Conservation (phyloP, 23 tunicate species). For the Trididemnum clinides region DNA sequence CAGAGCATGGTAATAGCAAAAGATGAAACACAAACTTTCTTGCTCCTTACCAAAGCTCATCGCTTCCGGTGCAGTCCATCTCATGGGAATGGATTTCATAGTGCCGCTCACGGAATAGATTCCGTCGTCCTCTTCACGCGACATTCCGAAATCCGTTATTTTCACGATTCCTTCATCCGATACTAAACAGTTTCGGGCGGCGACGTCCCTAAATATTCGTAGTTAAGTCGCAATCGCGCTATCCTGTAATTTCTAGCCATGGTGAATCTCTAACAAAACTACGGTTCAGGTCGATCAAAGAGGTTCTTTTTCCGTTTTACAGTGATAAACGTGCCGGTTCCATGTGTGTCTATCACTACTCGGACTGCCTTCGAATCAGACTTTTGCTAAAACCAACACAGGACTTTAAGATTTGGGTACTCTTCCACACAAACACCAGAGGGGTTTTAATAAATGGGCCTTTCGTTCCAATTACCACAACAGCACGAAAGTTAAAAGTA, state of each 20-base stretch:
- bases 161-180: conserved; percentile 43
- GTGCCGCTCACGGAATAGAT: conserved; percentile 80
- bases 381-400: no score
- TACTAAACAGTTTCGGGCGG: conserved; percentile 85
- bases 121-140: conserved; percentile 93
- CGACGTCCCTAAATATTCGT: conserved; percentile 69
- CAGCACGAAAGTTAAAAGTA: neutral
- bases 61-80: conserved; percentile 95
- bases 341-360: no score
- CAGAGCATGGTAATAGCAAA: no score
- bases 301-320: neutral
- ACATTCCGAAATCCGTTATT: conserved; percentile 96
- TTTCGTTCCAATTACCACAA: no score
- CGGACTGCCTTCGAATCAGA: no score
- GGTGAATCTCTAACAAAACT: no score
- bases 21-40: no score
- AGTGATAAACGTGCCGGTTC: no score
- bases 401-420: no score
- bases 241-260: no score
- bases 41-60: conserved; percentile 68
- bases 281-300: neutral
- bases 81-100: conserved; percentile 85
- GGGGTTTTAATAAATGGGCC: no score
- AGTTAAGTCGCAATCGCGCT: neutral
- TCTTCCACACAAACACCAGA: no score